A percentile compares a stretch with the other conserved stretches of the same genome.
These are phyloP conservation scores for Calosoma granatense DNA, from an alignment of 1,140 invertebrate genomes.

Conservation along the genomic window DNA sequence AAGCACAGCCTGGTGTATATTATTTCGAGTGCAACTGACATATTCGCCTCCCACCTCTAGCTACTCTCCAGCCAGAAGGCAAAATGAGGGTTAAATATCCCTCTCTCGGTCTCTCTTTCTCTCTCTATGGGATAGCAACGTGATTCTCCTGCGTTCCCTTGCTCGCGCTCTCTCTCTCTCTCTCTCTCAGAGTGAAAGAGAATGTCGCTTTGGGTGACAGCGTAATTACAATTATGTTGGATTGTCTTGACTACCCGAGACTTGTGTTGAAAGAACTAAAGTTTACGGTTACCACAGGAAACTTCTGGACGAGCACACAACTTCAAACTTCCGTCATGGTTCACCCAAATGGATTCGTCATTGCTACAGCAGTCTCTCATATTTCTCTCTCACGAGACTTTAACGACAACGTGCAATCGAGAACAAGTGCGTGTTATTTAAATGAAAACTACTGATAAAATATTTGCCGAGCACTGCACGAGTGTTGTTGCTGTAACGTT, in stretches of 20 bases:
- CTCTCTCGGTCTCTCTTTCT: not conserved
- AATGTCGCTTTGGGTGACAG: not conserved
- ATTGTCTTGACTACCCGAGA: constrained; percentile 6
- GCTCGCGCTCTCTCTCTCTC: not conserved
- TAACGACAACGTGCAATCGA: not conserved
- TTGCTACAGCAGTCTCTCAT: not conserved
- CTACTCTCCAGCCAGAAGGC: not conserved
- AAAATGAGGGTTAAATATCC: too few species aligned
- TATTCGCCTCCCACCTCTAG: not conserved
- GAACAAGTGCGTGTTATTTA: not conserved
- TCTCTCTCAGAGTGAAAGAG: not conserved
- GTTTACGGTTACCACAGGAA: constrained; percentile 1
- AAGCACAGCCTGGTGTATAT: constrained; percentile 1
- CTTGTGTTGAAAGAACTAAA: not conserved
- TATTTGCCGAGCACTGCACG: not conserved
- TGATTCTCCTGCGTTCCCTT: not conserved
- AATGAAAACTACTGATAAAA: not conserved
- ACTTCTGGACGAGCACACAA: not conserved
- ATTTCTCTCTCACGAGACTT: not conserved
- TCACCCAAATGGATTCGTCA: not conserved
- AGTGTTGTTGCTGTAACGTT: not conserved
- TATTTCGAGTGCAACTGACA: constrained; percentile 7
- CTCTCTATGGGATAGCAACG: not conserved
- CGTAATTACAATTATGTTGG: constrained; percentile 7
- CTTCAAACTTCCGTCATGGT: not conserved